Conservation (phyloP, 2,797 vertebrate genomes). For the Sebastes taczanowskii region DNA sequence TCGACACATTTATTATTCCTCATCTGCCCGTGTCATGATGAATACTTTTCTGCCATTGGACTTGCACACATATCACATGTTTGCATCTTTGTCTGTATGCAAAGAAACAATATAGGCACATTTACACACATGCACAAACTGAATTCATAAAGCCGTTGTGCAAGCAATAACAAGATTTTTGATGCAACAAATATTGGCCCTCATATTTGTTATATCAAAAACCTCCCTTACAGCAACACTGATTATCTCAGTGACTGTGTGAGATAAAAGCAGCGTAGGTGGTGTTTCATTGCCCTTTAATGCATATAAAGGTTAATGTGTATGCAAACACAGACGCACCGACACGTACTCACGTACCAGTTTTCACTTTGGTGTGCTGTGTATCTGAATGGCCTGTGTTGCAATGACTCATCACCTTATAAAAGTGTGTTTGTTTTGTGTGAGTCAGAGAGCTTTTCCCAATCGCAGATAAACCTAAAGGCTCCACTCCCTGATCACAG, state of each 20-base stretch:
- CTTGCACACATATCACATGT: background rate
- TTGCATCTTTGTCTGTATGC: background rate
- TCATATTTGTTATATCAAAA: background rate
- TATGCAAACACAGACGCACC: constrained; percentile 46
- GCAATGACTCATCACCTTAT: constrained; percentile 75
- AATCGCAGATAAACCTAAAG: constrained; percentile 62
- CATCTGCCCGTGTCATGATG: constrained; percentile 46
- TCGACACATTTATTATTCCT: constrained; percentile 64
- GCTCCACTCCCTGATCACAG: constrained; percentile 62
- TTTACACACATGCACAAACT: background rate
- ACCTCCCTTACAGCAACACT: constrained; percentile 9
- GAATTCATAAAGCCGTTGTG: background rate
- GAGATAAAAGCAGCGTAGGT: constrained; percentile 56
- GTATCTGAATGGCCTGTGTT: constrained; percentile 61
- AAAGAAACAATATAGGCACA: background rate
- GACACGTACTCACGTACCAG: constrained; percentile 28
- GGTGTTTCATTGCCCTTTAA: constrained; percentile 48
- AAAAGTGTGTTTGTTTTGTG: constrained; percentile 64
- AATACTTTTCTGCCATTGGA: constrained; percentile 36
- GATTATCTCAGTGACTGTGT: constrained; percentile 24
- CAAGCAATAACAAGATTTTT: background rate
- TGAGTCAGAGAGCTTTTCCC: constrained; percentile 70
- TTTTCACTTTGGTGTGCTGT: constrained; percentile 48
- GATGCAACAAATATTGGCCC: background rate
- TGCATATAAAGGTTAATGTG: constrained; percentile 71